Base-by-base conservation (phyloP, 2,888 invertebrate genomes). In the Aromia moschata region DNA sequence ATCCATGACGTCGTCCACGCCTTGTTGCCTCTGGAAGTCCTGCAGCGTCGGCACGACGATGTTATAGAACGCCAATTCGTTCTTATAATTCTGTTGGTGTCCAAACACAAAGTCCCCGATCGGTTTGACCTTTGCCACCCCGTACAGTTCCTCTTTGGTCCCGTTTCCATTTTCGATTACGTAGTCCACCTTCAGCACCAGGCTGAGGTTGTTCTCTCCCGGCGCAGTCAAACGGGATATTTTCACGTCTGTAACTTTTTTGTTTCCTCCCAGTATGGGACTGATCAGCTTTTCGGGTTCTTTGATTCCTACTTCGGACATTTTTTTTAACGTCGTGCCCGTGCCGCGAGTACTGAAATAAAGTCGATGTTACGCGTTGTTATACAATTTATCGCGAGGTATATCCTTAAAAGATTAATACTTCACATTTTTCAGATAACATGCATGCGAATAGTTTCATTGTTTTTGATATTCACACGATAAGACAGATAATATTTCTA, bases 141-240 rank as follows among this genome's bases (percentile, higher is more conserved):
- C 25, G 16, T 58, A 2, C 7, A 64, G 14, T 3, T 30, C 17
- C 14, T 56, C 51, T 44, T 63, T 55, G 7, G 16, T 7, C 10
- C 36, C 45, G 7, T 46, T 49, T 18, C 53, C 12, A 40, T 25
- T 9, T 25, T 25, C 25, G 5, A 5, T 25, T 9, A 4, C 74
- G 0, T 81, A 36, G 16, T 69, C 64, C 2, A 76, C 66, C 0
- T 77, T 75, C 0, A 85, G 65, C 73, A 86, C 84, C 0, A 83
- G 72, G 64, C 86, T 85, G 1, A 85, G 85, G 70, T 85, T 86
- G 70, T 86, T 86, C 63, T 86, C 86, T 1, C 86, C 86, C 0
- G 82, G 79, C 12, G 82, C 82, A 31, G 82, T 82, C 11, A 83
- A 70, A 59, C 75, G 16, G 0, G 33, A 36, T 11, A 17, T 16